phyloP scores from a whole-genome alignment of 1,140 invertebrate species.

The Procambarus virginalis region DNA sequence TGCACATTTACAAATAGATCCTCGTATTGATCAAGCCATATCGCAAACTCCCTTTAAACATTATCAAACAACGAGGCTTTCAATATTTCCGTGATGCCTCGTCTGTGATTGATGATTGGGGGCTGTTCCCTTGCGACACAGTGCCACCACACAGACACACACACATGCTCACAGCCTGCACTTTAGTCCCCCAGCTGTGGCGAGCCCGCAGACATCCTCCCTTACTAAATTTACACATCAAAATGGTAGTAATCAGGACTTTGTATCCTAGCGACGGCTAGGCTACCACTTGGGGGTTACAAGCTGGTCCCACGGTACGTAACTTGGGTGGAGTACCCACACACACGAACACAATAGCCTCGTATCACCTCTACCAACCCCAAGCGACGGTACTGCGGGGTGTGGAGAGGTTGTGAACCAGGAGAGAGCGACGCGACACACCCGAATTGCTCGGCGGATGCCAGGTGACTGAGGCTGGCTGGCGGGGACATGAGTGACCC shows the following conservation, averaged over 20 bases:
- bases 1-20: background rate
- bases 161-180: background rate
- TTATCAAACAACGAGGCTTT: background rate
- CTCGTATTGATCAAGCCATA: conserved; percentile 34
- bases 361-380: conserved; percentile 11
- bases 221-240: too few relatives aligned
- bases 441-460: conserved; percentile 21
- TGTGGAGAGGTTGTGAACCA: background rate
- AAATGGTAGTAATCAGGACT: background rate
- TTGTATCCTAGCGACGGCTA: too few relatives aligned
- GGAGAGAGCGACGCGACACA: conserved; percentile 18
- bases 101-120: background rate
- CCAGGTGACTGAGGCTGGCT: conserved; percentile 35
- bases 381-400: background rate
- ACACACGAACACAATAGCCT: background rate
- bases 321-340: background rate
- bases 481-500: background rate
- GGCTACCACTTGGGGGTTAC: too few relatives aligned
- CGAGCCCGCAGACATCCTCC: too few relatives aligned
- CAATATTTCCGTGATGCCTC: background rate
- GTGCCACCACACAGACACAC: too few relatives aligned
- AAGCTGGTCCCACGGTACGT: too few relatives aligned
- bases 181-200: background rate
- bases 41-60: conserved; percentile 39
- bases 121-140: background rate